Percentiles rank a stretch among this genome's conserved stretches.
Evolutionary conservation across 1,140 invertebrate species (phyloP).

Genomic region (Augochlora pura): DNA sequence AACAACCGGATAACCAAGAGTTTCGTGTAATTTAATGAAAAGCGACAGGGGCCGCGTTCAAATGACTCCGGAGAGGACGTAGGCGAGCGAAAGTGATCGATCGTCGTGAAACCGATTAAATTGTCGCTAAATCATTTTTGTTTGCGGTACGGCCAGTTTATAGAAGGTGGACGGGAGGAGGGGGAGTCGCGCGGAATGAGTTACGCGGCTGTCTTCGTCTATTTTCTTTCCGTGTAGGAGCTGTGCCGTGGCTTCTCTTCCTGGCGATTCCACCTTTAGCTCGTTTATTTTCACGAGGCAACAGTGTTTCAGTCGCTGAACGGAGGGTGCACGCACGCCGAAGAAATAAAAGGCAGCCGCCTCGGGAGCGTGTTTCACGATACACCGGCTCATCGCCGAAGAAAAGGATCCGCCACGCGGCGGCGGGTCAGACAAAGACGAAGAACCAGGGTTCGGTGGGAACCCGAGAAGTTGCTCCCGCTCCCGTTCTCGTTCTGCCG

Average conservation of each 20-base stretch:
- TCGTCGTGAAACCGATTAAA: constrained; percentile 21
- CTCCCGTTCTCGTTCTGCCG: constrained; percentile 52
- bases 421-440: constrained; percentile 50
- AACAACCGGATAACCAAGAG: background rate
- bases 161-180: background rate
- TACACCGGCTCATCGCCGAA: constrained; percentile 51
- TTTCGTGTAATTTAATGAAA: background rate
- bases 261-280: constrained; percentile 42
- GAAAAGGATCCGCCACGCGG: constrained; percentile 50
- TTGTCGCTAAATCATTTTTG: constrained; percentile 17
- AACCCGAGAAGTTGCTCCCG: constrained; percentile 69
- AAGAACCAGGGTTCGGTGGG: constrained; percentile 63
- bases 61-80: background rate
- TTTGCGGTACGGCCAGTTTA: background rate
- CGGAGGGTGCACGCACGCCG: constrained; percentile 61
- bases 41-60: background rate
- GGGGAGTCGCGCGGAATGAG: constrained; percentile 25
- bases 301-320: constrained; percentile 67
- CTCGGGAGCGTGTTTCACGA: constrained; percentile 63
- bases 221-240: constrained; percentile 26
- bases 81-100: background rate
- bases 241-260: constrained; percentile 9
- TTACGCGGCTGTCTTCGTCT: constrained; percentile 27
- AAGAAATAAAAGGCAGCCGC: constrained; percentile 58
- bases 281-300: constrained; percentile 49